Evolutionary conservation across 2,797 vertebrate genomes (phyloP).

Genomic region (Chelidonichthys spinosus): DNA sequence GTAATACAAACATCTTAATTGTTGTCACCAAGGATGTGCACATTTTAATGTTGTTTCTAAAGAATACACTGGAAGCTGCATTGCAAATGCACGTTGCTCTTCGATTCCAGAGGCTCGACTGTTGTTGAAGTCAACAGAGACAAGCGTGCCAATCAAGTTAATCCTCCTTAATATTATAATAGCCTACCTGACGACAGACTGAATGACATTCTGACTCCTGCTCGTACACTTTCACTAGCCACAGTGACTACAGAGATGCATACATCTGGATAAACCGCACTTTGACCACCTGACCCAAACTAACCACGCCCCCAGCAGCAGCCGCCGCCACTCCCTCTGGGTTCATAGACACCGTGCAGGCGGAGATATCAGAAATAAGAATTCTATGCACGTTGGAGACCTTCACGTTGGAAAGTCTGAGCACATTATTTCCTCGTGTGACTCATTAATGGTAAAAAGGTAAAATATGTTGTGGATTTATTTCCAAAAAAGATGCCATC

Average conservation of each 20-base stretch:
- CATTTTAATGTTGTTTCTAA: background rate
- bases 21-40: background rate
- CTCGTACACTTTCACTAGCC: background rate
- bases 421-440: background rate
- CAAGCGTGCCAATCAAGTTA: background rate
- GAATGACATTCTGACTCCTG: slow-evolving; percentile 36
- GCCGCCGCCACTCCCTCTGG: background rate
- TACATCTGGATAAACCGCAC: background rate
- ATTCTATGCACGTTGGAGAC: background rate
- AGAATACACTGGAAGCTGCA: background rate
- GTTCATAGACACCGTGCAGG: background rate
- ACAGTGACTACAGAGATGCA: background rate
- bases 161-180: too few relatives aligned
- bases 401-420: background rate
- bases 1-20: too few relatives aligned
- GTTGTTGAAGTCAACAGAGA: background rate
- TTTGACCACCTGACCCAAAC: slow-evolving; percentile 17
- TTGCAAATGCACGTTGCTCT: too few relatives aligned
- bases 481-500: background rate
- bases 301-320: slow-evolving; percentile 20
- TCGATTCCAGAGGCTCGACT: background rate
- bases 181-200: slow-evolving; percentile 37
- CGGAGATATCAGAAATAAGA: background rate
- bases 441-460: background rate
- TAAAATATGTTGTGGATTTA: background rate